A percentile compares a stretch with the other conserved stretches of the same genome.
These are phyloP conservation scores for Melozone crissalis DNA, from an alignment of 2,113 vertebrate species.

Conservation along the genomic window DNA sequence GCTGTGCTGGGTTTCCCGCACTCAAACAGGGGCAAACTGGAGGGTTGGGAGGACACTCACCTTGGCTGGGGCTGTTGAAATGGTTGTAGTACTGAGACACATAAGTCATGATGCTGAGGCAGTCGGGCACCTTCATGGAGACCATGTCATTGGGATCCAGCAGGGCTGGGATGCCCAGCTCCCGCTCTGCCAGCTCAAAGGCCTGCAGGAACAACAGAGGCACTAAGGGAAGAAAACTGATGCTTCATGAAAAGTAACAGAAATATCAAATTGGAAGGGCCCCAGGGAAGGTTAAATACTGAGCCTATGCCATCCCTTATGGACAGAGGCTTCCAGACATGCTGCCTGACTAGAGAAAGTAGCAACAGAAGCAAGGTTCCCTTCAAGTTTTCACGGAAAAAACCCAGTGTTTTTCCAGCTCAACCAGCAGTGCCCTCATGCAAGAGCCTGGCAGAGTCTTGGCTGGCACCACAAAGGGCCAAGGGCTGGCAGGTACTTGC, in stretches of 20 bases:
- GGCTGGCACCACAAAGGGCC: accelerated
- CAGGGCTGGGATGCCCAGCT: slow-evolving; percentile 93
- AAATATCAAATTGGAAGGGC: background rate
- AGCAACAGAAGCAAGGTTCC: background rate
- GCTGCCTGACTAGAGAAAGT: background rate
- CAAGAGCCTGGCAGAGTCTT: background rate
- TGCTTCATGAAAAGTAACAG: background rate
- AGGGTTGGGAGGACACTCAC: slow-evolving; percentile 66
- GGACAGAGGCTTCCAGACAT: background rate
- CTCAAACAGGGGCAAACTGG: background rate
- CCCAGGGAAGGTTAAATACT: background rate
- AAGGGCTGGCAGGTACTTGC: background rate
- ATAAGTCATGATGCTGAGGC: slow-evolving; percentile 95
- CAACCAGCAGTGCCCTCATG: accelerated
- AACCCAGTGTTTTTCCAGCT: background rate
- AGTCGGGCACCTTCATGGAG: slow-evolving; percentile 93
- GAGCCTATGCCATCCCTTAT: background rate
- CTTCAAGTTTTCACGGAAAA: background rate
- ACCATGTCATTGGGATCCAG: slow-evolving; percentile 97
- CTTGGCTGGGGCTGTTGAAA: slow-evolving; percentile 80
- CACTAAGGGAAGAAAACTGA: background rate
- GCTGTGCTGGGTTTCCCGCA: background rate
- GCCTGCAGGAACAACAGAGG: slow-evolving; percentile 74
- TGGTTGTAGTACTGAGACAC: slow-evolving; percentile 97
- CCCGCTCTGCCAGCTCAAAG: slow-evolving; percentile 90